Base-by-base conservation (phyloP, 1,140 invertebrate species). In the Lordiphosa mommai region DNA sequence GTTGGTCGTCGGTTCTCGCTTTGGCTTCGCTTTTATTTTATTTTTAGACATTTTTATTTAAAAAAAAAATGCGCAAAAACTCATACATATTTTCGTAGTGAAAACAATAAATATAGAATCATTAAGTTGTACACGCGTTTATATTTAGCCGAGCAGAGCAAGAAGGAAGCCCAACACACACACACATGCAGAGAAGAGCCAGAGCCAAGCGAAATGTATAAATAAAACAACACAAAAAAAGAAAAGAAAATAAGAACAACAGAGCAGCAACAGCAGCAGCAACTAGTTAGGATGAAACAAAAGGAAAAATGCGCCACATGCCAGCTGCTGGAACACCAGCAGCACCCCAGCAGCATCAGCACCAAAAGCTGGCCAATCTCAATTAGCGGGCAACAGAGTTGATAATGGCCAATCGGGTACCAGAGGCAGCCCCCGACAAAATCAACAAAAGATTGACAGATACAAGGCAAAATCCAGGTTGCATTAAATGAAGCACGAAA, bases 31-130 rank as follows among this genome's bases (percentile, higher is more conserved):
- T 41, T 41, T 41, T 41, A 16, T 30, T 32, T 46, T 67, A 67
- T 67, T 67, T 66, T 33, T 67, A 67, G 61, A 29, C 9, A 33
- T 58, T 58, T 67, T 67, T 67, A 67, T 67, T 67, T 67, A 67
- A 67, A 67, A 23, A 23, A 23, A 23, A 82, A 87, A 86, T 84
- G 84, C 84, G 85, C 85, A 87, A 87, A 87, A 87, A 82, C 73
- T 80, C 72, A 61, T 72, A 84, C 77, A 87, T 87, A 87, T 87
- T 85, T 87, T 87, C 71, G 84, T 86, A 86, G 76, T 86, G 84
- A 84, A 84, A 84, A 86, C 84, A 87, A 87, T 87, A 87, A 87
- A 87, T 86, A 87, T 86, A 86, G 84, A 86, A 84, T 86, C 84
- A 85, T 87, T 87, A 84, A 87, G 77, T 87, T 87, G 72, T 84